Conservation (phyloP, 2,888 invertebrate genomes). For the Pristionchus arcanus region DNA sequence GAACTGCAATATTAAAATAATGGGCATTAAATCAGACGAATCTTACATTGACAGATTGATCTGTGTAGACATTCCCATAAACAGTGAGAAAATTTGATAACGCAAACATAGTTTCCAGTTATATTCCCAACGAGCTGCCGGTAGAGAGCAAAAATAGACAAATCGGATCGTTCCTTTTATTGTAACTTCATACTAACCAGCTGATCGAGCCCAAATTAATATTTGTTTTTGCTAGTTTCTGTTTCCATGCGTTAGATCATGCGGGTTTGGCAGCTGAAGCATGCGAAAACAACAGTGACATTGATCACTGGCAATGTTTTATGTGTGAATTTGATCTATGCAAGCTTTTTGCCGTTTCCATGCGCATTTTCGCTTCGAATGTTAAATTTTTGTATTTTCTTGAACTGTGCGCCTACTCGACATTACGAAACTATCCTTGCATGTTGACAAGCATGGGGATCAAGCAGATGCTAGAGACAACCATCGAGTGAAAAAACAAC, state of each 20-base stretch:
- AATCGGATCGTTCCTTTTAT: neutral
- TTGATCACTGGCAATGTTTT: neutral
- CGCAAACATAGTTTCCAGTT: neutral
- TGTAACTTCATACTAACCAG: neutral
- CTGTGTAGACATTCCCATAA: neutral
- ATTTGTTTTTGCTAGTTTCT: neutral
- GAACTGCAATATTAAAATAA: neutral
- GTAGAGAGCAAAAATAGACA: neutral
- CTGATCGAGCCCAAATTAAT: neutral
- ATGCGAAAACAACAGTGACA: neutral
- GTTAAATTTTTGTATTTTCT: too few relatives aligned
- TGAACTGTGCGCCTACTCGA: too few relatives aligned
- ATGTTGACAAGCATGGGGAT: too few relatives aligned
- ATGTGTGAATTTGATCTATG: too few relatives aligned
- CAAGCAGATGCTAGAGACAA: too few relatives aligned
- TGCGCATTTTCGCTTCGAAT: too few relatives aligned
- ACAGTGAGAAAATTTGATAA: neutral
- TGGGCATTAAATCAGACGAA: neutral
- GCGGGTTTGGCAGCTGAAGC: neutral
- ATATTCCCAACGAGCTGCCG: too few relatives aligned
- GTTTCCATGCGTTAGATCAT: neutral
- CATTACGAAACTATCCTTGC: too few relatives aligned
- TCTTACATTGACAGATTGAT: neutral
- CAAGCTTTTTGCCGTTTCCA: too few relatives aligned
- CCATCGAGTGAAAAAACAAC: too few relatives aligned